These are phyloP conservation scores for Takifugu rubripes DNA, from an alignment of 2,797 vertebrate genomes.

Conservation along the genomic window DNA sequence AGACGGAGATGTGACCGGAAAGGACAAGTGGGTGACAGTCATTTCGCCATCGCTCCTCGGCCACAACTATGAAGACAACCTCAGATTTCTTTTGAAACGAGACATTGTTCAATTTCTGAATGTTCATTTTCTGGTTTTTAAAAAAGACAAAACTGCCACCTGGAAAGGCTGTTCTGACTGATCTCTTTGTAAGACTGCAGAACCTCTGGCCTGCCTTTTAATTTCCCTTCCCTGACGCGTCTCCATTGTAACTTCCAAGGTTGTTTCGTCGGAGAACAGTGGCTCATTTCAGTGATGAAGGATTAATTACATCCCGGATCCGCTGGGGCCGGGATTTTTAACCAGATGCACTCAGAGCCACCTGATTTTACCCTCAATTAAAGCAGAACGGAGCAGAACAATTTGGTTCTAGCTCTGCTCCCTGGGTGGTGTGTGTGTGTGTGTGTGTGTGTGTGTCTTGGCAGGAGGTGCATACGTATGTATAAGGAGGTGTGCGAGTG, in stretches of 20 bases:
- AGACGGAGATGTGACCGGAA: slow-evolving; percentile 35
- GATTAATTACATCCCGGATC: slow-evolving; percentile 63
- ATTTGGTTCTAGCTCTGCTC: slow-evolving; percentile 35
- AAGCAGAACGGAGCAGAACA: slow-evolving; percentile 44
- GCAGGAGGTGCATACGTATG: not conserved
- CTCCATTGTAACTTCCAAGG: slow-evolving; percentile 14
- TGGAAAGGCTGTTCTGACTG: too few species aligned
- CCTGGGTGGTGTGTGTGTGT: slow-evolving; percentile 17
- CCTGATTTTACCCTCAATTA: slow-evolving; percentile 67
- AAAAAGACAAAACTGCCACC: slow-evolving; percentile 1
- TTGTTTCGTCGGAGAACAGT: slow-evolving; percentile 33
- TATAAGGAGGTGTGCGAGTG: slow-evolving; percentile 24
- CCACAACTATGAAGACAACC: slow-evolving; percentile 25
- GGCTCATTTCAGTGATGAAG: slow-evolving; percentile 58
- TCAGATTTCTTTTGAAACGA: not conserved
- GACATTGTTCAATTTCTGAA: slow-evolving; percentile 3
- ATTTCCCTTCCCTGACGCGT: not conserved
- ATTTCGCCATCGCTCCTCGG: slow-evolving; percentile 14
- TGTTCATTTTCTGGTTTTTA: not conserved
- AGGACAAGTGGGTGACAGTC: slow-evolving; percentile 16
- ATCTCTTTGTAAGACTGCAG: not conserved
- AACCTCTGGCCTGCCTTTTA: not conserved
- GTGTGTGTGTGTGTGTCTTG: not conserved
- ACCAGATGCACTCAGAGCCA: slow-evolving; percentile 40
- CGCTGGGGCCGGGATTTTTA: slow-evolving; percentile 46